phyloP scores from a whole-genome alignment of 2,888 invertebrate species.

The Eupithecia exiguata region DNA sequence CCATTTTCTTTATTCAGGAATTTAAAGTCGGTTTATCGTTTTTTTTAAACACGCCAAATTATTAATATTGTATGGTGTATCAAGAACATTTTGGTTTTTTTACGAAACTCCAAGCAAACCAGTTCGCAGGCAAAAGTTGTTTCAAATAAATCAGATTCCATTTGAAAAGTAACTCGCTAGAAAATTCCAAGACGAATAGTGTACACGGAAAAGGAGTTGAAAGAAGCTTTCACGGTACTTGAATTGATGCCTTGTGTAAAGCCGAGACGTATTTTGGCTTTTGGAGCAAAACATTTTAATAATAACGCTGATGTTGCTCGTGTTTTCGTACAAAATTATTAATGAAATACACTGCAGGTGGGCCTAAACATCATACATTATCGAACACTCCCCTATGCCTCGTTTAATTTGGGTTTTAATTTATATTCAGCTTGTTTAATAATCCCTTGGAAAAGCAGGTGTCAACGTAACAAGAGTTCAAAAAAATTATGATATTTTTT shows the following conservation, averaged over 20 bases:
- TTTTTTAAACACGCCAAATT: too few species aligned
- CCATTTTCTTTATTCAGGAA: too few species aligned
- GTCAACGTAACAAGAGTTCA: too few species aligned
- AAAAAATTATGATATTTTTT: too few species aligned
- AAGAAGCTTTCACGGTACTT: conserved; percentile 22
- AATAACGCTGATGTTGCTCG: not conserved
- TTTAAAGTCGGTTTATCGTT: too few species aligned
- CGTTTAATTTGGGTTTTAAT: not conserved
- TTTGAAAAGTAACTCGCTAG: conserved; percentile 13
- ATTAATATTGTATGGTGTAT: not conserved
- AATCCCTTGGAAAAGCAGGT: not conserved
- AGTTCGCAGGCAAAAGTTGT: not conserved
- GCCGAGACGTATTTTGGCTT: not conserved
- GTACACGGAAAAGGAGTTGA: conserved; percentile 22
- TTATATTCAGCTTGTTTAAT: not conserved
- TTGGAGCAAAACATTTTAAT: not conserved
- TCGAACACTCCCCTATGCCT: not conserved
- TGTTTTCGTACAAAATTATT: not conserved
- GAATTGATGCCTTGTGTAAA: conserved; percentile 11
- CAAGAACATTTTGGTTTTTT: not conserved
- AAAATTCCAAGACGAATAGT: conserved; percentile 21
- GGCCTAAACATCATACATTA: conserved; percentile 2
- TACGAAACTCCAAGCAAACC: not conserved
- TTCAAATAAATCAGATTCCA: conserved; percentile 15
- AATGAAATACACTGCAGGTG: not conserved